Conservation (phyloP, 1,140 invertebrate species). For the Copidosoma floridanum region DNA sequence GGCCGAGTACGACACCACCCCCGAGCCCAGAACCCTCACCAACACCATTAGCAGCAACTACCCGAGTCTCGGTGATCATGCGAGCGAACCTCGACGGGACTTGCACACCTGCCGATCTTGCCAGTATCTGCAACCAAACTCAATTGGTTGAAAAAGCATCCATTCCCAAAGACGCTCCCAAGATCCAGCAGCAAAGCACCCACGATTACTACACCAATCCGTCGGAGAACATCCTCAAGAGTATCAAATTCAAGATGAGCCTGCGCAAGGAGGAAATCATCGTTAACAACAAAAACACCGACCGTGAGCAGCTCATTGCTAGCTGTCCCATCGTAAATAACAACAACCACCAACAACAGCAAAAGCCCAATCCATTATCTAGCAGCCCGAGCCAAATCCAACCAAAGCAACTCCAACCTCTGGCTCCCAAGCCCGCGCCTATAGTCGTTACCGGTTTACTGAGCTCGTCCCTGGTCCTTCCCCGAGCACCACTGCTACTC, state of each 20-base stretch:
- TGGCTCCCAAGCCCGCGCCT: constrained; percentile 48
- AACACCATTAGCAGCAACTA: too few relatives aligned
- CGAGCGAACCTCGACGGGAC: constrained; percentile 73
- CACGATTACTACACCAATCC: constrained; percentile 3
- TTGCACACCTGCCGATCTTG: constrained; percentile 60
- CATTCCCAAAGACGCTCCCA: too few relatives aligned
- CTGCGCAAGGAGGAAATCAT: constrained; percentile 63
- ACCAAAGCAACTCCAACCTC: constrained; percentile 42
- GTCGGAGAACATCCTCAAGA: constrained; percentile 67
- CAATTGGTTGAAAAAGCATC: background rate
- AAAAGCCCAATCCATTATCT: background rate
- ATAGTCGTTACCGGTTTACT: constrained; percentile 44
- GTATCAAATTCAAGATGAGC: constrained; percentile 78
- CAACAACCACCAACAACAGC: background rate
- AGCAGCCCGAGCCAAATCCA: background rate
- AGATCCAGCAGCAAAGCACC: constrained; percentile 26
- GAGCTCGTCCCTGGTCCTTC: constrained; percentile 47
- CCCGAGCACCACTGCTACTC: constrained; percentile 53
- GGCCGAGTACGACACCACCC: constrained; percentile 47
- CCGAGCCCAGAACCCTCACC: constrained; percentile 48
- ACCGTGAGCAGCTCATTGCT: constrained; percentile 39
- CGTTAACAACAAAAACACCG: constrained; percentile 59
- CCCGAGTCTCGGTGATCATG: constrained; percentile 74
- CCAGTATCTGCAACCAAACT: too few relatives aligned
- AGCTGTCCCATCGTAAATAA: too few relatives aligned